Percentiles rank a stretch among this genome's conserved stretches.
Conservation (phyloP, 1,140 invertebrate genomes). For the Orussus abietinus region DNA sequence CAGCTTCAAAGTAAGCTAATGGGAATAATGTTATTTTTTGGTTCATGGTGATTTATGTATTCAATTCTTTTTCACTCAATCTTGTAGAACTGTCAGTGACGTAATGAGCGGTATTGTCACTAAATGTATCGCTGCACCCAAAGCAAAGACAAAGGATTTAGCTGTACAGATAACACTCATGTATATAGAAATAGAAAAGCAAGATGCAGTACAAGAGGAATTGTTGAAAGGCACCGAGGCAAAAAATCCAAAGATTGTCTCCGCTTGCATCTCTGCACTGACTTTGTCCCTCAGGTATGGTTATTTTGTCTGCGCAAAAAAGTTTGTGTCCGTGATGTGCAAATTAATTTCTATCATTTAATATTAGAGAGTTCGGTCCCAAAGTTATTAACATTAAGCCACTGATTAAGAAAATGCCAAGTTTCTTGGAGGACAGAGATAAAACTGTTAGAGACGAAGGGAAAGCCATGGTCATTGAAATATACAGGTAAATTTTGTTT, state of each 20-base stretch:
- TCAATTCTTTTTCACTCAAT: slow-evolving; percentile 18
- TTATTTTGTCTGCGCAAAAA: too few species aligned
- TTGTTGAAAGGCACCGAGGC: slow-evolving; percentile 89
- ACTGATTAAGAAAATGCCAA: slow-evolving; percentile 80
- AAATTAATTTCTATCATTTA: slow-evolving; percentile 6
- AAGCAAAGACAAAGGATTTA: slow-evolving; percentile 87
- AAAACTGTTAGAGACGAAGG: slow-evolving; percentile 89
- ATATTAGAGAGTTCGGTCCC: slow-evolving; percentile 76
- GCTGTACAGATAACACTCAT: slow-evolving; percentile 85
- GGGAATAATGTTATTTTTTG: not conserved
- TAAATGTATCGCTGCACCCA: slow-evolving; percentile 90
- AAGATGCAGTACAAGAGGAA: slow-evolving; percentile 87
- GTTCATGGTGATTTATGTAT: slow-evolving; percentile 2
- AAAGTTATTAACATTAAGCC: slow-evolving; percentile 89
- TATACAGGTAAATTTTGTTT: slow-evolving; percentile 66
- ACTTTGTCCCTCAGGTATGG: slow-evolving; percentile 70
- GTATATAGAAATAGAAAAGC: slow-evolving; percentile 95
- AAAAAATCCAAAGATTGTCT: slow-evolving; percentile 94
- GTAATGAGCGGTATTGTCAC: slow-evolving; percentile 84
- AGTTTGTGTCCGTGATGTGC: not conserved
- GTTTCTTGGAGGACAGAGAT: slow-evolving; percentile 85
- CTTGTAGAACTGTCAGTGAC: slow-evolving; percentile 78
- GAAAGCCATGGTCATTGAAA: slow-evolving; percentile 83
- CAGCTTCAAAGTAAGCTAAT: slow-evolving; percentile 71
- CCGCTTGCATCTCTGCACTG: slow-evolving; percentile 75